A percentile compares a stretch with the other conserved stretches of the same genome.
Conservation (phyloP, 1,140 invertebrate genomes). For the Drosophila rhopaloa region DNA sequence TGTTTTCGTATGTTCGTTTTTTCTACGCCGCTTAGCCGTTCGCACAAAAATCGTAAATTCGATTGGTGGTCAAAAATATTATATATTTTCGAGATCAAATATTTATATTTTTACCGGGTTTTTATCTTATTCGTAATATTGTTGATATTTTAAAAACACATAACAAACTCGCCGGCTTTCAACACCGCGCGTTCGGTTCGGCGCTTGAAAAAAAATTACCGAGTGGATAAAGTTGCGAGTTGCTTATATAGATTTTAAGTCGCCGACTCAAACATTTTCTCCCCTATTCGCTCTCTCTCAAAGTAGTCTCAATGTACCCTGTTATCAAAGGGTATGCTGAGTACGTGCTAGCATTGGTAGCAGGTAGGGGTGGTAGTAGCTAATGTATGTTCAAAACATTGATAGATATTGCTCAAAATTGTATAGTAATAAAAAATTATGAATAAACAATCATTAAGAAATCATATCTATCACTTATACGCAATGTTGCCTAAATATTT, state of each 20-base stretch:
- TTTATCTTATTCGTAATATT: slow-evolving; percentile 1
- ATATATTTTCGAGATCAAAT: slow-evolving; percentile 24
- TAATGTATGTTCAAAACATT: too few species aligned
- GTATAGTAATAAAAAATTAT: too few species aligned
- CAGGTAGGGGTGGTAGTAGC: too few species aligned
- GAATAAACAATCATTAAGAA: too few species aligned
- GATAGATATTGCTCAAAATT: too few species aligned
- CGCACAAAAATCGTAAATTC: slow-evolving; percentile 41
- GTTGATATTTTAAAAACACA: slow-evolving; percentile 17
- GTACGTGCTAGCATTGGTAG: too few species aligned
- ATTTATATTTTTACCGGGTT: slow-evolving; percentile 14
- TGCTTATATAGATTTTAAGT: slow-evolving; percentile 11
- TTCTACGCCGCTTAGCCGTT: slow-evolving; percentile 14
- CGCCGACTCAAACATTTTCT: neutral
- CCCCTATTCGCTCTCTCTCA: neutral
- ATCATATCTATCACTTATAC: too few species aligned
- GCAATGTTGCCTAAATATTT: too few species aligned
- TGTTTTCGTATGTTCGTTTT: slow-evolving; percentile 30
- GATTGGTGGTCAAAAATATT: slow-evolving; percentile 41
- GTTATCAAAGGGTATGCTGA: neutral
- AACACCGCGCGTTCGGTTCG: slow-evolving; percentile 1
- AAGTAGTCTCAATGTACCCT: neutral
- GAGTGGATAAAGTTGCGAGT: neutral
- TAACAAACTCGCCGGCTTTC: slow-evolving; percentile 16
- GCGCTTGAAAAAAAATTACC: neutral